Evolutionary conservation across 2,113 vertebrate genomes (phyloP).

Genomic region (Aleadryas rufinucha): DNA sequence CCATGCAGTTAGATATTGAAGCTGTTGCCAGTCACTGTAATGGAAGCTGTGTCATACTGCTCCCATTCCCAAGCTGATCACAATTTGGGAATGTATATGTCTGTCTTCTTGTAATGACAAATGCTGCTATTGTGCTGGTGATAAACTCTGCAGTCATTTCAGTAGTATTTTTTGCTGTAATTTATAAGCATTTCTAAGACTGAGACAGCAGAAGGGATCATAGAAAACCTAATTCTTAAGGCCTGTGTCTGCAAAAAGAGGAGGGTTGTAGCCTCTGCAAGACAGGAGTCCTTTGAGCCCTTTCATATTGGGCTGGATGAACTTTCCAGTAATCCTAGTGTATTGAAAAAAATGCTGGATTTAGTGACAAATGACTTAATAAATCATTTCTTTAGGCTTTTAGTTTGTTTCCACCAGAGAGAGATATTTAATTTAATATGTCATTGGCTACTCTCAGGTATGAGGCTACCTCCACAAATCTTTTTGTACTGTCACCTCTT

Average conservation of each 20-base stretch:
- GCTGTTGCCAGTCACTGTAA: neutral
- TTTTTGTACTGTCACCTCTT: neutral
- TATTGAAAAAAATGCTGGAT: neutral
- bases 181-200: neutral
- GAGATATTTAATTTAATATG: neutral
- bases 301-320: neutral
- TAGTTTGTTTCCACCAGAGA: neutral
- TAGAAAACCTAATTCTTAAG: neutral
- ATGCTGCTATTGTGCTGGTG: neutral
- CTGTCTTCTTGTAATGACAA: neutral
- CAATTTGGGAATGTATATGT: neutral
- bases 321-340: neutral
- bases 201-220: neutral
- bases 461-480: conserved; percentile 19
- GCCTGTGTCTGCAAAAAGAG: neutral
- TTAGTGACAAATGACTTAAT: conserved; percentile 32
- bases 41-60: neutral
- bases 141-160: neutral
- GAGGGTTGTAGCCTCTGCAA: neutral
- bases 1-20: neutral
- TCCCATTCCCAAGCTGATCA: neutral
- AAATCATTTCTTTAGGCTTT: conserved; percentile 34
- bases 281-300: neutral
- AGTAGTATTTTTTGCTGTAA: neutral
- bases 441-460: conserved; percentile 1